Evolutionary conservation across 2,113 vertebrate species (phyloP).

Genomic region (Eretmochelys imbricata): DNA sequence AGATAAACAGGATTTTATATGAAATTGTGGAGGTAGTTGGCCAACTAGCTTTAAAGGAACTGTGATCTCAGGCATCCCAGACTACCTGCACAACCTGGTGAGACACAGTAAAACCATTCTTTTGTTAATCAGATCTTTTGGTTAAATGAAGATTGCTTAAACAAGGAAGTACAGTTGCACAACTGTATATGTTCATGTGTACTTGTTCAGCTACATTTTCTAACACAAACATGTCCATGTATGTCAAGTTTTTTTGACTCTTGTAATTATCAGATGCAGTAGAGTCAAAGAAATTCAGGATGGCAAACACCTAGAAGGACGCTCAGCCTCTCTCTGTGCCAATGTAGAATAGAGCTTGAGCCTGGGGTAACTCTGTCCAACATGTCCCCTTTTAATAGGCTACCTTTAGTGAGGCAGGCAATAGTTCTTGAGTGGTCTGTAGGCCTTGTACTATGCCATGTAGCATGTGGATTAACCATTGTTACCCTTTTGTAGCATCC

Average conservation of each 20-base stretch:
- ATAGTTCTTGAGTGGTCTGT: neutral
- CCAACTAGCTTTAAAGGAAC: neutral
- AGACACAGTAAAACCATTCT: neutral
- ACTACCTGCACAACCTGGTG: neutral
- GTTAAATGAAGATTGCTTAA: neutral
- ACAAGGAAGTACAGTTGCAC: neutral
- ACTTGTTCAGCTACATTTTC: neutral
- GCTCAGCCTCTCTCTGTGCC: neutral
- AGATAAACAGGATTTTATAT: neutral
- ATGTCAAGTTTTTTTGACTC: neutral
- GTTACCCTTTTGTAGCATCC: neutral
- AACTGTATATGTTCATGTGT: neutral
- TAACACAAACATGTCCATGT: neutral
- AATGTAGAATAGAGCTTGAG: neutral
- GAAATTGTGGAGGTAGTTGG: neutral
- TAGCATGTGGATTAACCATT: neutral
- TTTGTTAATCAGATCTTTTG: neutral
- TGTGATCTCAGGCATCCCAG: neutral
- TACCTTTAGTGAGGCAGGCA: neutral
- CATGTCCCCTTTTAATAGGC: neutral
- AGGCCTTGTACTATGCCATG: neutral
- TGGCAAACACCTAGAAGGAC: neutral
- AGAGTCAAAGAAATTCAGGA: neutral
- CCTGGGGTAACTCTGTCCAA: no score
- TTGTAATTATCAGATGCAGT: neutral